Base-by-base conservation (phyloP, 2,797 vertebrate species). In the Triplophysa yarkandensis region DNA sequence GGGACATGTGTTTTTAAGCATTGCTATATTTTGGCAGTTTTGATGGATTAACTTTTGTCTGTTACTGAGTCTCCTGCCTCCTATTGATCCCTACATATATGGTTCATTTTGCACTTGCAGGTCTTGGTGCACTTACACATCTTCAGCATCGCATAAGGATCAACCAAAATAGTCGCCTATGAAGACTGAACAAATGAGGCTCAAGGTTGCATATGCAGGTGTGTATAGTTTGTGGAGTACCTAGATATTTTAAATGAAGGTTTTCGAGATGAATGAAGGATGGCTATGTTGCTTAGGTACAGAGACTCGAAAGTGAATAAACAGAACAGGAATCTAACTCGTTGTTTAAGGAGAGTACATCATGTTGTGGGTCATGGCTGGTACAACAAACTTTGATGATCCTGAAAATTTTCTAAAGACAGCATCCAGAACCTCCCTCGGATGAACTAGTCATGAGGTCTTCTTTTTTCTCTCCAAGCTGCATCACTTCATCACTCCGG, bases 401-500 rank as follows among this genome's bases (percentile, higher is more conserved):
- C 70, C 23, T 43, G 8, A 64, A 17, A 60, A 60, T 60, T 41
- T n/a, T 67, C 52, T 23, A 32, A 77, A 73, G 9, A 2, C 23
- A 30, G 65, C 46, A 74, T 78, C 71, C 21, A 71, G 76, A 79
- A 71, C 79, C 74, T 83, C 67, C 81, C 69, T 79, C 79, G 74
- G 63, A 80, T 57, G 57, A 77, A 77, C 62, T 85, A 69, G 84
- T 88, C 85, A 84, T 87, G 84, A 82, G 78, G 58, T 74, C 81
- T 84, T 87, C 86, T 70, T 80, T 43, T 85, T 78, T 80, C 77
- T 83, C 79, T 88, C 82, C 82, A 88, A 89, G 88, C 90, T 86
- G 88, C 88, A 88, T 90, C 88, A 85, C 89, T 88, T 87, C 88
- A 92, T 74, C 34, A 28, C 67, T 74, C 46, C 36, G 39, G 76